Evolutionary conservation across 2,113 vertebrate genomes (phyloP).

Genomic region (Vidua chalybeata): DNA sequence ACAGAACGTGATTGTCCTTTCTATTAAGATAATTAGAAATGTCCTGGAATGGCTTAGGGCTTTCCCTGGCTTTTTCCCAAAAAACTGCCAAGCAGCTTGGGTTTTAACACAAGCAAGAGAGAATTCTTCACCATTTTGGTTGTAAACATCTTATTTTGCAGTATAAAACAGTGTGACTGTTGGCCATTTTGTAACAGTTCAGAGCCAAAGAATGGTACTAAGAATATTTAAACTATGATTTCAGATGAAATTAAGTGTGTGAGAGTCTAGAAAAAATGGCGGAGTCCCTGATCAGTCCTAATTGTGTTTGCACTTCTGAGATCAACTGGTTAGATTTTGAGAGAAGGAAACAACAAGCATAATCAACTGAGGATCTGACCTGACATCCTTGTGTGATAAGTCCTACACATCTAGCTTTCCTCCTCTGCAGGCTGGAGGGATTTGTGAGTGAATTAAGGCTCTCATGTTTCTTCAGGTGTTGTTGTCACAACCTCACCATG

Average conservation of each 20-base stretch:
- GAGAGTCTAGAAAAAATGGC: background rate
- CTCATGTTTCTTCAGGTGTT: background rate
- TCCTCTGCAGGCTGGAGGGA: background rate
- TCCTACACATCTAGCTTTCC: background rate
- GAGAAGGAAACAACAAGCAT: background rate
- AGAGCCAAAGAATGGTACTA: background rate
- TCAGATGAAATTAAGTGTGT: background rate
- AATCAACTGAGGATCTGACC: background rate
- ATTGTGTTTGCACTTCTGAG: background rate
- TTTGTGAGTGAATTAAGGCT: background rate
- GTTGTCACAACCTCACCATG: background rate
- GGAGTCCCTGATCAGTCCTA: background rate
- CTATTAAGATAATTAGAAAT: background rate
- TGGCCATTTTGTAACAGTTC: background rate
- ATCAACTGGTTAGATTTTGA: background rate
- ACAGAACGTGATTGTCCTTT: background rate
- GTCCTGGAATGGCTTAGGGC: background rate
- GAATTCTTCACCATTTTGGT: background rate
- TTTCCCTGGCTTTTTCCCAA: background rate
- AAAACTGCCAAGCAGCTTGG: background rate
- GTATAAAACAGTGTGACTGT: background rate
- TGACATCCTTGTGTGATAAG: rapidly evolving
- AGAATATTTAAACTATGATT: background rate
- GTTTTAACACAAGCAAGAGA: background rate
- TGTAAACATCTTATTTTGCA: background rate